Conservation (phyloP, 2,888 invertebrate genomes). For the Mythimna albipuncta region DNA sequence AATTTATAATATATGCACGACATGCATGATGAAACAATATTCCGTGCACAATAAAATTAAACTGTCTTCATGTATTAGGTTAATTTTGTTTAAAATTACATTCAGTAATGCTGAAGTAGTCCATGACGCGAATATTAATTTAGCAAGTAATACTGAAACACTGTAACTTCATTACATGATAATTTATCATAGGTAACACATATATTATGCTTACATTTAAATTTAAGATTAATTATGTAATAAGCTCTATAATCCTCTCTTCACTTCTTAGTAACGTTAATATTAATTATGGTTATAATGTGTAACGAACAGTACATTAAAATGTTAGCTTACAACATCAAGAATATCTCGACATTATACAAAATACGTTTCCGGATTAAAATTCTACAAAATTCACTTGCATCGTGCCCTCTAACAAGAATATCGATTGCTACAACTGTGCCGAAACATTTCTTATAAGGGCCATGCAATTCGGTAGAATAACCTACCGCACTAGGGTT, state of each 20-base stretch:
- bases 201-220: slow-evolving; percentile 16
- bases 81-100: slow-evolving; percentile 36
- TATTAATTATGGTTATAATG: slow-evolving; percentile 13
- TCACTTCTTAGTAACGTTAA: slow-evolving; percentile 18
- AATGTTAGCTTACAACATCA: neutral
- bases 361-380: slow-evolving; percentile 14
- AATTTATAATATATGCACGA: slow-evolving; percentile 41
- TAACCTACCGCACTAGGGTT: slow-evolving; percentile 57
- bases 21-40: slow-evolving; percentile 45
- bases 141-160: slow-evolving; percentile 48
- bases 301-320: slow-evolving; percentile 19
- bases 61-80: slow-evolving; percentile 44
- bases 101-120: slow-evolving; percentile 20
- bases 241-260: slow-evolving; percentile 23
- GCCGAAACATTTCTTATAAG: slow-evolving; percentile 23
- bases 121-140: slow-evolving; percentile 46
- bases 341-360: neutral
- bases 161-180: slow-evolving; percentile 49
- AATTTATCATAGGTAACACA: slow-evolving; percentile 36
- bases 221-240: slow-evolving; percentile 41
- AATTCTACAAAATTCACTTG: slow-evolving; percentile 20
- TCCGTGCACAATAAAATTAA: slow-evolving; percentile 48
- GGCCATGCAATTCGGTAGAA: slow-evolving; percentile 40
- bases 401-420: slow-evolving; percentile 4
- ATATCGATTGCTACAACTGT: slow-evolving; percentile 32